Evolutionary conservation across 2,797 vertebrate genomes (phyloP).

Genomic region (Artibeus lituratus): DNA sequence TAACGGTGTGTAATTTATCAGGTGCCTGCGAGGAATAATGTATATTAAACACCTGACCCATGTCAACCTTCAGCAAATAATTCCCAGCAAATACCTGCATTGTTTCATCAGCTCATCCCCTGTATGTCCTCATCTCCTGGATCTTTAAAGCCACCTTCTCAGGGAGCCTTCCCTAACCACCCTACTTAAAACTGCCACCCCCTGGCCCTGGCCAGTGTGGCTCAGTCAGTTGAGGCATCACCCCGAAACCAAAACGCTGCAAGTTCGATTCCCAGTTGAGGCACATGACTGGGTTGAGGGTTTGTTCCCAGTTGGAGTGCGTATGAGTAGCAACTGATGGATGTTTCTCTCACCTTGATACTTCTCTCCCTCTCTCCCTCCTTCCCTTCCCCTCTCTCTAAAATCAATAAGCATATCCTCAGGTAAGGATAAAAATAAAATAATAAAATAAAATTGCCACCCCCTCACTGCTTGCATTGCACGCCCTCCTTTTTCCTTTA

Average conservation of each 20-base stretch:
- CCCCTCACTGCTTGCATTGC: background rate
- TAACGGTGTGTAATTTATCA: background rate
- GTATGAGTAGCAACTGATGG: background rate
- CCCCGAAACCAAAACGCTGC: background rate
- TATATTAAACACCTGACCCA: background rate
- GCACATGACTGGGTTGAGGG: background rate
- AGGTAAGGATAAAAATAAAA: background rate
- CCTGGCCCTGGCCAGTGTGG: background rate
- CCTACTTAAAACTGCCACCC: background rate
- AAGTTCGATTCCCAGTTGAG: background rate
- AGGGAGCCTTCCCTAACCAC: background rate
- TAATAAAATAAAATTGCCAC: background rate
- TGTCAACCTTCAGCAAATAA: background rate
- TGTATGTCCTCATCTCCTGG: background rate
- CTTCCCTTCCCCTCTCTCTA: background rate
- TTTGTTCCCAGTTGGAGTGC: background rate
- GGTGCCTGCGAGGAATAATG: background rate
- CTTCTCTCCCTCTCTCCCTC: background rate
- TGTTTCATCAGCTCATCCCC: background rate
- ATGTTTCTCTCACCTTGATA: background rate
- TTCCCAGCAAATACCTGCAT: background rate
- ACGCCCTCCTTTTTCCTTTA: background rate
- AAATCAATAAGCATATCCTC: background rate
- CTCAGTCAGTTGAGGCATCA: background rate
- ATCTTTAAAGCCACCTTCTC: background rate